Base-by-base conservation (phyloP, 2,797 vertebrate genomes). In the Halcyon chelicuti region DNA sequence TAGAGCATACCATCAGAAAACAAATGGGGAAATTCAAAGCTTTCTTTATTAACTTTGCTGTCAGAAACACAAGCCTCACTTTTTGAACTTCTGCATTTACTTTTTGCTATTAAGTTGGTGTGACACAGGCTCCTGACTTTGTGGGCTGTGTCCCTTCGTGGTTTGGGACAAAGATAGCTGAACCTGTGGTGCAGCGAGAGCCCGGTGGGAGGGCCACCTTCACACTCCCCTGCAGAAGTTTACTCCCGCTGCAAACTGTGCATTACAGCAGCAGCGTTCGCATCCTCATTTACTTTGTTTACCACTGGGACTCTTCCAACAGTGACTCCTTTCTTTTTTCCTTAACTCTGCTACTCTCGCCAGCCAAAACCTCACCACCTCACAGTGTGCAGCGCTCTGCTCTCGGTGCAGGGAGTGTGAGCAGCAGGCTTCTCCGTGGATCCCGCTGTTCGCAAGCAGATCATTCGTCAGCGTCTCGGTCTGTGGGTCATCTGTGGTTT, bases 181-280 rank as follows among this genome's bases (percentile, higher is more conserved):
- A 57, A 40, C 70, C 65, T 40, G 25, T n/a, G 68, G 85, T 33
- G 51, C 68, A 29, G 89, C 68, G 83, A 49, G 84, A 82, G 89
- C 94, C 66, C 94, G 57, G 94, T 91, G 66, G 93, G 94, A 93
- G 88, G 88, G 88, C 95, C 92, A 95, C 94, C 93, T 96, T 88
- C 93, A 37, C 90, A n/a, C 90, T 94, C 93, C 85, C 92, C 88
- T 93, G 78, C 90, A 92, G 83, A 93, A 96, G 80, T 94, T 88
- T 58, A 21, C 73, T 90, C 22, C n/a, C 0, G 26, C 76, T 75
- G 82, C 91, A 93, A 51, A 87, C 95, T 11, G 83, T 55, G 91
- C 94, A 14, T 77, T 84, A 92, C 76, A 76, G 87, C 83, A 37
- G 94, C 73, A 26, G n/a, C 17, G 29, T 70, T 92, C 6, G 3